phyloP scores from a whole-genome alignment of 2,797 vertebrate species.

The Sardinella longiceps region DNA sequence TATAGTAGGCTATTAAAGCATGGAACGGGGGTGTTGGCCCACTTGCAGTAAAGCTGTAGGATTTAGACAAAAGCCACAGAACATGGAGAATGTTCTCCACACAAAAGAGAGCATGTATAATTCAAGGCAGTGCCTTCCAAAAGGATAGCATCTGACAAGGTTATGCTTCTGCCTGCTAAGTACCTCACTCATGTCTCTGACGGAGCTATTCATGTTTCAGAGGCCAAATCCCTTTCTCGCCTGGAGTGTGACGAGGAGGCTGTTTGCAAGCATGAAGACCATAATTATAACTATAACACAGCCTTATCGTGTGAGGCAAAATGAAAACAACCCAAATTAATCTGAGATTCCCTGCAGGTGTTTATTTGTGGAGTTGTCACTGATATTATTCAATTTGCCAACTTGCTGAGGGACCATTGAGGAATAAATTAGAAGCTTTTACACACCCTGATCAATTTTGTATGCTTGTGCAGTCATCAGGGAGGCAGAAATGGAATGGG shows the following conservation, averaged over 20 bases:
- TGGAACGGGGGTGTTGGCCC: neutral
- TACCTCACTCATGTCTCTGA: slow-evolving; percentile 6
- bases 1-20: neutral
- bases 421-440: neutral
- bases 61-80: slow-evolving; percentile 9
- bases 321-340: slow-evolving; percentile 43
- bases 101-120: neutral
- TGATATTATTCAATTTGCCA: neutral
- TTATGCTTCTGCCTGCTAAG: neutral
- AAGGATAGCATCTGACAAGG: slow-evolving; percentile 1
- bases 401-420: slow-evolving; percentile 13
- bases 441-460: neutral
- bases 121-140: neutral
- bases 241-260: slow-evolving; percentile 41
- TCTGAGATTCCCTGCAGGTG: slow-evolving; percentile 41
- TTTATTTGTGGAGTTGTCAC: neutral
- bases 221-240: slow-evolving; percentile 28
- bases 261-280: slow-evolving; percentile 37
- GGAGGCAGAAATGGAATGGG: neutral
- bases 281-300: slow-evolving; percentile 50
- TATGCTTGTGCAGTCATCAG: neutral
- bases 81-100: neutral
- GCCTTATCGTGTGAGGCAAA: slow-evolving; percentile 44
- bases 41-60: neutral
- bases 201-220: slow-evolving; percentile 31